These are phyloP conservation scores for Mungos mungo DNA, from an alignment of 2,113 vertebrate genomes.

Conservation along the genomic window DNA sequence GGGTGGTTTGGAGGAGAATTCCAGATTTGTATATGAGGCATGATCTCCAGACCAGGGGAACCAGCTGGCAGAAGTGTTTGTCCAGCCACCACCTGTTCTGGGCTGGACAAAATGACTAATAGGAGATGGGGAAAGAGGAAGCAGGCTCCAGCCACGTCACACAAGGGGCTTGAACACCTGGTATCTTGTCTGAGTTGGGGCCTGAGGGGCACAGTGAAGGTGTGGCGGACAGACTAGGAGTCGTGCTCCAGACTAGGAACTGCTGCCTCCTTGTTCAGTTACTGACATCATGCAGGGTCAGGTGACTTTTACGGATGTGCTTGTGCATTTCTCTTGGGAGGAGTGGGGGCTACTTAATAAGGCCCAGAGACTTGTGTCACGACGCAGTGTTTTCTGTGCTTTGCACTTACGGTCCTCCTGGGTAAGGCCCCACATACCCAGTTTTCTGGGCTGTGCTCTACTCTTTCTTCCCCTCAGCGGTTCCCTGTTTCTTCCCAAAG, in stretches of 20 bases:
- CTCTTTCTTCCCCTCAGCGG: background rate
- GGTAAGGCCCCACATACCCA: no score
- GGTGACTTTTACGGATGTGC: background rate
- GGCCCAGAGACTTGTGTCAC: background rate
- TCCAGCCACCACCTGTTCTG: background rate
- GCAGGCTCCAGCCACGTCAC: background rate
- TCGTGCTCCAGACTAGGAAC: background rate
- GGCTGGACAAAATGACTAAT: background rate
- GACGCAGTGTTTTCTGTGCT: background rate
- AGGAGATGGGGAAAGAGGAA: background rate
- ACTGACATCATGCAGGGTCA: background rate
- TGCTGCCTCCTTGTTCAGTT: background rate
- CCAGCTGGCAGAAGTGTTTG: background rate
- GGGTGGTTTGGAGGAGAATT: background rate
- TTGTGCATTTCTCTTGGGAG: background rate
- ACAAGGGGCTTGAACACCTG: background rate
- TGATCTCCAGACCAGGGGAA: background rate
- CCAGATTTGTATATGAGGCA: background rate
- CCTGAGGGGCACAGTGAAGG: background rate
- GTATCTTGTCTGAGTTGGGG: background rate
- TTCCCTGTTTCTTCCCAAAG: background rate
- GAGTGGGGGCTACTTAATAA: background rate
- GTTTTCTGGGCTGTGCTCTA: background rate
- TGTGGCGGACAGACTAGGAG: background rate
- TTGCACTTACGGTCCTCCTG: rapidly evolving